Evolutionary conservation across 2,797 vertebrate genomes (phyloP), one percentile per base, ranked within the genome.

Genomic region (Tolypeutes matacus): DNA sequence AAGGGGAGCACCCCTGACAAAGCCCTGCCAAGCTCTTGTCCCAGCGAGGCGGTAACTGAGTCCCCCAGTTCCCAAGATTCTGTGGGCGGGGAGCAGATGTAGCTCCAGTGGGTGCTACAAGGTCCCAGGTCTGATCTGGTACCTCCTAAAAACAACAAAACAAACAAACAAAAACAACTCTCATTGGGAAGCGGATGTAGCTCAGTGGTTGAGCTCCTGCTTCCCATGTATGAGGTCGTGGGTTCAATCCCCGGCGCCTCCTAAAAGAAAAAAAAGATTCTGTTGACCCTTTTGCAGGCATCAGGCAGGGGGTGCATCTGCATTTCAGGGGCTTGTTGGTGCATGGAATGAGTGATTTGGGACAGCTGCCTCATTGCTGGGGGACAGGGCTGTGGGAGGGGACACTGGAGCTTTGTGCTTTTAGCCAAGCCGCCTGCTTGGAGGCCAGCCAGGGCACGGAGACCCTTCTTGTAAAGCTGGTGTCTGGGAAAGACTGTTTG

Each of bases 401-500:
- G 58, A 92, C 58, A 12, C 42, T 51, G 12, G 49, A 29, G 62
- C 82, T 60, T n/a, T 80, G 31, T 62, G 64, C 80, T 94, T 81
- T 85, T 14, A 34, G 62, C 64, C 51, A 53, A 92, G 60, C 5
- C n/a, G 94, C 34, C 64, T 53, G 18, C 83, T 91, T 87, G 73
- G 81, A 93, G 88, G 58, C 72, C 80, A 84, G 92, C 80, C 72
- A 87, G 78, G 25, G 51, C 20, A 13, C 87, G 31, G 69, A 51
- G 85, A n/a, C 46, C 49, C 49, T 95, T 94, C 88, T 58, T 70
- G 58, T 53, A 72, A 72, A 86, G 53, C 27, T 5, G 8, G 62
- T 1, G 8, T 84, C 67, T 77, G 72, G 86, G 84, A 93, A 91
- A 87, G 88, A 65, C 60, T 13, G 21, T 78, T 60, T 13, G 62